Evolutionary conservation across 2,888 invertebrate genomes (phyloP).

Genomic region (Brachyopa scutellaris): DNA sequence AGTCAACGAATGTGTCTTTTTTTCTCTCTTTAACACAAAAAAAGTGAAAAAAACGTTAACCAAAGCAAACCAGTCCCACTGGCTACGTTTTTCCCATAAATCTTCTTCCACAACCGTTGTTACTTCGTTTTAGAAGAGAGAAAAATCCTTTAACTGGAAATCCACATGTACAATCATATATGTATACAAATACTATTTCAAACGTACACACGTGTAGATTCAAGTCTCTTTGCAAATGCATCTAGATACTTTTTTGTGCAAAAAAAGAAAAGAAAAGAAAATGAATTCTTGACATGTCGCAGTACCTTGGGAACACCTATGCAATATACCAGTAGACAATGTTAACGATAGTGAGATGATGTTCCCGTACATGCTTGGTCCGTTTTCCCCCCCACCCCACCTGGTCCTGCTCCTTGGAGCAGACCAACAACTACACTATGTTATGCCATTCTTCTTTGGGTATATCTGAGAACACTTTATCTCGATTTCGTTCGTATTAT

Average conservation of each 20-base stretch:
- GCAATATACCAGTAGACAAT: conserved; percentile 39
- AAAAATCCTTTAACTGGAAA: conserved; percentile 41
- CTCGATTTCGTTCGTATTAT: conserved; percentile 23
- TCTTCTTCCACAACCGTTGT: conserved; percentile 23
- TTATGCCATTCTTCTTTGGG: not conserved
- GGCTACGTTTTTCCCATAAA: conserved; percentile 37
- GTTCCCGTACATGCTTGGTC: conserved; percentile 45
- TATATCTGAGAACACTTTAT: conserved; percentile 36
- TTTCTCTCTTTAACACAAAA: not conserved
- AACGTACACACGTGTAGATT: not conserved
- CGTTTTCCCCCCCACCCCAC: not conserved
- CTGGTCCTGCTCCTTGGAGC: too few relatives aligned
- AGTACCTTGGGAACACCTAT: conserved; percentile 43
- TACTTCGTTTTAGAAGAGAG: not conserved
- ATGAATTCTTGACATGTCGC: conserved; percentile 62
- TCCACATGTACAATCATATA: conserved; percentile 8
- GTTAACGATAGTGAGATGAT: conserved; percentile 52
- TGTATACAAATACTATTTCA: not conserved
- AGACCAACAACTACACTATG: too few relatives aligned
- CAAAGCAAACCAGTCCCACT: conserved; percentile 33
- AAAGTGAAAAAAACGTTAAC: not conserved
- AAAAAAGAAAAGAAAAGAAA: not conserved
- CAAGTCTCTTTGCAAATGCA: conserved; percentile 26
- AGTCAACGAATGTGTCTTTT: not conserved
- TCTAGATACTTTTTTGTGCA: conserved; percentile 17